Evolutionary conservation across 2,113 vertebrate species (phyloP), one percentile per base, ranked within the genome.

Genomic region (Raja brachyura): DNA sequence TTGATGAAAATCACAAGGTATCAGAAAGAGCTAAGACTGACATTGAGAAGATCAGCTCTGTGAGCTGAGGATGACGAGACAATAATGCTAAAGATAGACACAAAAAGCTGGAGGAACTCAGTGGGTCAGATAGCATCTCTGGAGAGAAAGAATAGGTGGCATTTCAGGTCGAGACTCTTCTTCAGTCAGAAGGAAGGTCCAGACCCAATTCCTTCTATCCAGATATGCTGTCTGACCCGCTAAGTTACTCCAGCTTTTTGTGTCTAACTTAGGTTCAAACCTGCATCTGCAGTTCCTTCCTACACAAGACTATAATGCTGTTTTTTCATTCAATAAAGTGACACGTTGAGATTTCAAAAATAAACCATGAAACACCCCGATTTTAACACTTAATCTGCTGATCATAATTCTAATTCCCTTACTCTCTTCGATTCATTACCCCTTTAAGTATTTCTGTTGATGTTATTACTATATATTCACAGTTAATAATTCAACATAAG

Each of bases 371-470:
- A 78, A 39, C 76, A 78, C 31, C 76, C 13, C 31, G 76, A 39
- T 78, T 78, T 78, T 78, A 78, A 78, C 39, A 75, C 73, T 75
- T 75, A 75, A 75, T 28, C 76, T 78, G 76, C 31, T 78, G 76
- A 78, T 78, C 76, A 78, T 78, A 78, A 78, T 16, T 78, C 14
- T 14, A 18, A 28, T 14, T 11, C 76, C 39, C 31, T 78, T 5
- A 78, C 14, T 16, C 31, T 39, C 76, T 78, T 78, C 8, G 31
- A 78, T 16, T 78, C 31, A 39, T 0, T 33, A 78, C 13, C 76
- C 18, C 76, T 78, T 16, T 78, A 39, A 28, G 31, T 33, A 78
- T n/a, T 78, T 78, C 31, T 39, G 39, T 48, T 48, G 31, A 78
- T 39, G 31, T 11, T 78, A 5, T 39, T n/a, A 33, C 33, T 31